Percentiles rank a stretch among this genome's conserved stretches.
Evolutionary conservation across 2,113 vertebrate genomes (phyloP).

Genomic region (Tinamus guttatus): DNA sequence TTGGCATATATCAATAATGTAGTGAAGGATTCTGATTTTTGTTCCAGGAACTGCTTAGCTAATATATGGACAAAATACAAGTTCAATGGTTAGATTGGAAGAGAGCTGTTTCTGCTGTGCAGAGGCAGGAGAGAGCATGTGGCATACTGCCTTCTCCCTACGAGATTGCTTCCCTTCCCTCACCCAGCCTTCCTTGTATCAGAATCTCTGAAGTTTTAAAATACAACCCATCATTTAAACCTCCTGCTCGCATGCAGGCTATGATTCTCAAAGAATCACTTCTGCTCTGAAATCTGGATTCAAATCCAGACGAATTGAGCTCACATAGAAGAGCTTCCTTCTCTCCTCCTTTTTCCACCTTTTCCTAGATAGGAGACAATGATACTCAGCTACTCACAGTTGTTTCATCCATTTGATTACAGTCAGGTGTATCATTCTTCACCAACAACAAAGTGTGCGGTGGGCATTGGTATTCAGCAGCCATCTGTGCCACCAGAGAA

Average conservation of each 20-base stretch:
- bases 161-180: not conserved
- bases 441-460: not conserved
- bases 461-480: conserved; percentile 3
- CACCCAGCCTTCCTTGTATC: not conserved
- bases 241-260: not conserved
- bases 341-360: not conserved
- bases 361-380: not conserved
- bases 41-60: not conserved
- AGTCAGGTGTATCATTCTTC: not conserved
- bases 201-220: not conserved
- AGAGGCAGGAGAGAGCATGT: not conserved
- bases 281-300: not conserved
- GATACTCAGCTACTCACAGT: not conserved
- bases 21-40: not conserved
- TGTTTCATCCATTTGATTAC: not conserved
- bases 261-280: not conserved
- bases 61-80: not conserved
- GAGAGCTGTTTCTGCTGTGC: not conserved
- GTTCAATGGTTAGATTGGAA: not conserved
- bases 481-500: not conserved
- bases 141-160: fast-evolving
- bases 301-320: not conserved
- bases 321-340: not conserved
- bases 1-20: not conserved
- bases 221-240: not conserved